Evolutionary conservation across 30 jellyfish, hydroid and myxozoan genomes (phyloP).

Genomic region (Morbakka virulenta): DNA sequence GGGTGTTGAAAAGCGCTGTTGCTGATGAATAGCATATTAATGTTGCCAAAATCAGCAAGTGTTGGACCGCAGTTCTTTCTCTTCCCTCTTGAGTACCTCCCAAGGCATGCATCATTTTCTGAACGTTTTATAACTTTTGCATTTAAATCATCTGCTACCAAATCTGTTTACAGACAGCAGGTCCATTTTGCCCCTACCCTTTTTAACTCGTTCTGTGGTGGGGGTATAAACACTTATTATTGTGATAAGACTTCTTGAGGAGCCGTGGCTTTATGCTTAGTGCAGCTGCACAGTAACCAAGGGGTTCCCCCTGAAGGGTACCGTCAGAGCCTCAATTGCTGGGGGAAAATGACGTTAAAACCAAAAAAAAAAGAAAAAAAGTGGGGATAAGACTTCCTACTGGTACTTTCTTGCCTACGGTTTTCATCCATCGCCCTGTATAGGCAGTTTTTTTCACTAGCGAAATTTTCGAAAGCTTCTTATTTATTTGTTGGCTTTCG

Average conservation of each 20-base stretch:
- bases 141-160: conserved; percentile 14
- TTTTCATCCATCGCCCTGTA: too few species aligned
- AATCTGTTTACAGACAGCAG: neutral
- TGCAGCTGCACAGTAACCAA: too few species aligned
- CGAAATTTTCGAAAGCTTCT: neutral
- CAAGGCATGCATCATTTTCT: neutral
- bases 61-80: conserved; percentile 22
- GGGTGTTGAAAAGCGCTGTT: conserved; percentile 42
- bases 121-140: conserved; percentile 12
- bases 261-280: too few species aligned
- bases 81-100: conserved; percentile 8
- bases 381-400: too few species aligned
- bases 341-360: too few species aligned
- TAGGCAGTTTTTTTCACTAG: conserved; percentile 6
- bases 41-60: conserved; percentile 17
- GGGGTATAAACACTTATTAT: conserved; percentile 31
- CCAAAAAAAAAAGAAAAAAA: too few species aligned
- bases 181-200: neutral
- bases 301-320: too few species aligned
- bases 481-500: neutral
- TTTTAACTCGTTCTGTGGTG: conserved; percentile 14
- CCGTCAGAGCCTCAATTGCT: too few species aligned
- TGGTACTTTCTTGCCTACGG: too few species aligned
- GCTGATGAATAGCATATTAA: conserved; percentile 11
- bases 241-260: conserved; percentile 11